phyloP scores from a whole-genome alignment of 2,888 invertebrate species.

The Sturmia bella region DNA sequence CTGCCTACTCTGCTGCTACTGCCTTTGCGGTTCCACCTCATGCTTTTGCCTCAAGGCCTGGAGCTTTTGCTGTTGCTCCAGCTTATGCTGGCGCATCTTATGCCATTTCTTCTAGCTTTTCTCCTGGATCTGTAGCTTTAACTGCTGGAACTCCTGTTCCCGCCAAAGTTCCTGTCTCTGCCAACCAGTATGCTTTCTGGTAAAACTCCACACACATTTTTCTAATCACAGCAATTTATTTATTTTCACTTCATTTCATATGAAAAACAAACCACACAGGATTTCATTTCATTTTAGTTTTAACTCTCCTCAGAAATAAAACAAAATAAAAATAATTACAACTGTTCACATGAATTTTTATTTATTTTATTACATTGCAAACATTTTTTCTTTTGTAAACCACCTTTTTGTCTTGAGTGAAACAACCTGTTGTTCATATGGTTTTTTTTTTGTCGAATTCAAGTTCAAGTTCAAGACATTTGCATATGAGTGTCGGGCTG shows the following conservation, averaged over 20 bases:
- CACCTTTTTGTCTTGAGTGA: background rate
- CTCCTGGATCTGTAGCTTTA: constrained; percentile 14
- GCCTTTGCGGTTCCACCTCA: constrained; percentile 31
- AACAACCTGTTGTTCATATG: constrained; percentile 49
- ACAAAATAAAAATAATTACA: no score
- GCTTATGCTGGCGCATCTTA: background rate
- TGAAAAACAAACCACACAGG: background rate
- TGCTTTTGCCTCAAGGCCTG: no score
- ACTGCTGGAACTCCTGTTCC: constrained; percentile 19
- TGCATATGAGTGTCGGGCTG: constrained; percentile 16
- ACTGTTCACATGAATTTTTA: background rate
- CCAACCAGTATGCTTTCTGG: background rate
- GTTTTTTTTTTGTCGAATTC: constrained; percentile 75
- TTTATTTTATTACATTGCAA: background rate
- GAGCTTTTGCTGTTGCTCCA: constrained; percentile 5
- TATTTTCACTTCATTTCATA: background rate
- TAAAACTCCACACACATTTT: background rate
- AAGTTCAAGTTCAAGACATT: constrained; percentile 77
- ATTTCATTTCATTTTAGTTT: constrained; percentile 51
- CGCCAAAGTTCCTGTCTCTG: constrained; percentile 58
- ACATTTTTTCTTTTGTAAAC: background rate
- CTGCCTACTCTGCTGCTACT: background rate
- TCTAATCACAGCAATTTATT: no score
- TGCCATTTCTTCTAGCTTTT: constrained; percentile 17
- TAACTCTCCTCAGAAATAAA: background rate